Evolutionary conservation across 2,888 invertebrate genomes (phyloP), one percentile per base, ranked within the genome.

Genomic region (Carabus problematicus): DNA sequence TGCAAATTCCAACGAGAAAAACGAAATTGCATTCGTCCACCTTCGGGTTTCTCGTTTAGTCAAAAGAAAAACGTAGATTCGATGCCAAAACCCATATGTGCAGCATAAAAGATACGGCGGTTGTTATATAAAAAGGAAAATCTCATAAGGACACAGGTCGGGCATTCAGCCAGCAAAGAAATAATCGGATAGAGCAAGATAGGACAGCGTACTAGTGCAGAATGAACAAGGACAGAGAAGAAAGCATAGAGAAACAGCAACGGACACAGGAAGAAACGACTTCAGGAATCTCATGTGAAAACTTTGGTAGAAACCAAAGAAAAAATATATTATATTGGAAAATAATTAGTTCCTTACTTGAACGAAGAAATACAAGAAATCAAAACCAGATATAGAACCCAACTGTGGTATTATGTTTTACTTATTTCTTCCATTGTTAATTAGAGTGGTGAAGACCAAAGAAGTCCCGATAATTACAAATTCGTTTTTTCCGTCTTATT

Each of bases 71-170:
- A 67, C 67, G 60, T 60, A 52, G 52, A 67, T 60, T 60, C 60
- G 67, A 60, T 67, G 67, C 67, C 67, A 67, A 54, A 54, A 67
- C 60, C 67, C 67, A 54, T 55, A 67, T 67, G 67, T 60, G 67
- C 42, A 49, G 54, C 43, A 60, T 67, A 67, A 67, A 67, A 54
- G 59, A 67, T 67, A 67, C 52, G 67, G 67, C 52, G 67, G 67
- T 60, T 52, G 67, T 60, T 67, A 60, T 60, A 67, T 67, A 67
- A 67, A 67, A 67, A 67, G 60, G 52, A 67, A 60, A 60, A 60
- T 67, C 67, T 67, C 60, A 67, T 67, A 67, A 67, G 67, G 67
- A 67, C 67, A 67, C 67, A 59, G 67, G 60, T 67, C 60, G 67
- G 67, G 67, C 67, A 67, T 67, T 60, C 67, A 60, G 67, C 67